Evolutionary conservation across 2,797 vertebrate genomes (phyloP), one percentile per base, ranked within the genome.

Genomic region (Melanotaenia pygmaea): DNA sequence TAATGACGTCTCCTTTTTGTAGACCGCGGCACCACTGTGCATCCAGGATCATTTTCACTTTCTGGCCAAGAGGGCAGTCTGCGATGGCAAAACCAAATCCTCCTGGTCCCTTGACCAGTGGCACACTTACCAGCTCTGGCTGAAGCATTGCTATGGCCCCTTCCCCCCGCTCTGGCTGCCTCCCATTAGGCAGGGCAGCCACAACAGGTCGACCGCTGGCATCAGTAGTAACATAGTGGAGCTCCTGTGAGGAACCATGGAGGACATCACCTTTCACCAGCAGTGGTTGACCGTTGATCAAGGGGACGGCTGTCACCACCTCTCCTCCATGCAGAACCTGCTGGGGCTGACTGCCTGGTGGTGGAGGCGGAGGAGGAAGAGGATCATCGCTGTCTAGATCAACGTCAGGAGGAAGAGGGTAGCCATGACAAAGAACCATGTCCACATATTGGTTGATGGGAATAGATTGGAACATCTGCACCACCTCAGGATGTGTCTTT

Each of bases 21-120:
- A 99, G 95, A 37, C 97, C 98, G 7, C 95, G 95, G 83, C 98
- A 99, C 97, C 97, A 99, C 91, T 99, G 98, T 34, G 96, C 97
- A 57, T 99, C 98, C 89, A 99, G 88, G 91, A 99, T 98, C 97
- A 99, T 99, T 91, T 99, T 99, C 81, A 99, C 98, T 89, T 99
- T 99, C 93, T 99, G 98, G 35, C 98, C 98, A 26, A 96, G 93
- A 1, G 97, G 96, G 77, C 97, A 97, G 92, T 99, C 98, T 1
- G 98, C 98, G 34, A 99, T 99, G 70, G 98, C 98, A 76, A 99
- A 99, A 18, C 98, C 98, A 59, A 99, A 99, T n/a, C 98, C 98
- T 53, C 97, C 97, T 0, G 97, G 98, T 13, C 98, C 97, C 82
- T 99, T 99, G 26, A 97, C 67, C 77, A 99, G 90, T 10, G 97